Base-by-base conservation (phyloP, 1,140 invertebrate species). In the Aphelenchoides fujianensis region DNA sequence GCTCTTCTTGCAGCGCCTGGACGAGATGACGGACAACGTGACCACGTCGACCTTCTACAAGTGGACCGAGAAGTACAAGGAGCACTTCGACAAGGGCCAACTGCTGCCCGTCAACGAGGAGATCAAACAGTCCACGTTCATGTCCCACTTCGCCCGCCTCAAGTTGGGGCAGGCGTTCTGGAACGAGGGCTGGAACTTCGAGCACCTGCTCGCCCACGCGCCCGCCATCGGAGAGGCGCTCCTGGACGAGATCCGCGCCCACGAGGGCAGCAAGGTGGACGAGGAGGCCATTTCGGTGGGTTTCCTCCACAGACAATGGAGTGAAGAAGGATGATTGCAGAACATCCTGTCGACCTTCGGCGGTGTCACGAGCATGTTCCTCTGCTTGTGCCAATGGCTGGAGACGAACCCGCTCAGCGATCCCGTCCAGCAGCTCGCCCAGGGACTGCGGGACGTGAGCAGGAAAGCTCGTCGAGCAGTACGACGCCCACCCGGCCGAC, bases 301-400 rank as follows among this genome's bases (percentile, higher is more conserved):
- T 69, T 66, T 68, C 2, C 64, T 55, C 19, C 32, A 75, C 19
- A 72, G 68, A 2, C 23, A 31, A 27, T 76, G 37, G 3, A 7
- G 27, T 9, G 7, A 31, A 27, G n/a, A 69, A 36, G 16, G 32
- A 37, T 41, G 32, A 34, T 69, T 71, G 7, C 16, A 79, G 72
- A 75, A 79, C 36, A 72, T 75, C 28, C 55, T 76, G 2, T 55
- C 28, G 28, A 72, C 76, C 12, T 79, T 76, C 32, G 48, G 57
- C 3, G 72, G 75, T 27, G 64, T 79, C 36, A 74, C 27, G 19
- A 69, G 75, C 34, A 12, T 76, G 34, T 75, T 77, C 62, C 32
- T 76, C 9, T 76, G 75, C 31, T 36, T 76, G 5, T 76, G 77
- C 12, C 75, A 76, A 64, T 76, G 75, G 75, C 28, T 76, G 52